These are phyloP conservation scores for Ischnura elegans DNA, from an alignment of 2,888 invertebrate species.

Conservation along the genomic window DNA sequence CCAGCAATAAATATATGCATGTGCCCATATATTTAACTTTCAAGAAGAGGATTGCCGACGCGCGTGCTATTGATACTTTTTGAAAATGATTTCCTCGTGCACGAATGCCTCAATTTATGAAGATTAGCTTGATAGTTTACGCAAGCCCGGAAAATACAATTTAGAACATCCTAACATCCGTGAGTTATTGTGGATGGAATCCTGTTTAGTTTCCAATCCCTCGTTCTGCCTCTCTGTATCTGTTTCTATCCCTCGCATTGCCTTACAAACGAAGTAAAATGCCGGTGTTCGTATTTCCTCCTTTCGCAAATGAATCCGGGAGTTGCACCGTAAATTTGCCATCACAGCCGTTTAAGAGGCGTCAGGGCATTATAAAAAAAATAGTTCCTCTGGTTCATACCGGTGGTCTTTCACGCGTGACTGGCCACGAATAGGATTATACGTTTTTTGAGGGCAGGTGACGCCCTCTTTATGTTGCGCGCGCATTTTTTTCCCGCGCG, in stretches of 20 bases:
- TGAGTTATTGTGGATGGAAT: slow-evolving; percentile 1
- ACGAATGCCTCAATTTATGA: slow-evolving; percentile 10
- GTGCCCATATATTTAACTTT: too few relatives aligned
- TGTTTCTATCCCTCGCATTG: not conserved
- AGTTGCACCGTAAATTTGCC: slow-evolving; percentile 15
- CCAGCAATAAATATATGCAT: not conserved
- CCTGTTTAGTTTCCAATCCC: not conserved
- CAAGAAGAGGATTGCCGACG: not conserved
- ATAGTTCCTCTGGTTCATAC: not conserved
- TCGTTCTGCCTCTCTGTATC: too few relatives aligned
- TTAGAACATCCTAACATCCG: not conserved
- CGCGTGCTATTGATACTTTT: not conserved
- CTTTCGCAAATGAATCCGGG: not conserved
- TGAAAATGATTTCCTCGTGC: not conserved
- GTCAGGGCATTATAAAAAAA: not conserved
- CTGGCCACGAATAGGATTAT: slow-evolving; percentile 11
- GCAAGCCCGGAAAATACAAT: not conserved
- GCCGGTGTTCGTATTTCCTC: not conserved
- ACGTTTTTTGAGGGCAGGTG: slow-evolving; percentile 16
- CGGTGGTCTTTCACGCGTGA: not conserved
- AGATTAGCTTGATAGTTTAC: not conserved
- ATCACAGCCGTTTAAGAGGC: not conserved
- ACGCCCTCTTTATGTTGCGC: slow-evolving; percentile 33
- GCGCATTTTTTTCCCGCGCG: not conserved
- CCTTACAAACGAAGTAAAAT: too few relatives aligned